Base-by-base conservation (phyloP, 2,113 vertebrate species). In the Ciconia maguari region DNA sequence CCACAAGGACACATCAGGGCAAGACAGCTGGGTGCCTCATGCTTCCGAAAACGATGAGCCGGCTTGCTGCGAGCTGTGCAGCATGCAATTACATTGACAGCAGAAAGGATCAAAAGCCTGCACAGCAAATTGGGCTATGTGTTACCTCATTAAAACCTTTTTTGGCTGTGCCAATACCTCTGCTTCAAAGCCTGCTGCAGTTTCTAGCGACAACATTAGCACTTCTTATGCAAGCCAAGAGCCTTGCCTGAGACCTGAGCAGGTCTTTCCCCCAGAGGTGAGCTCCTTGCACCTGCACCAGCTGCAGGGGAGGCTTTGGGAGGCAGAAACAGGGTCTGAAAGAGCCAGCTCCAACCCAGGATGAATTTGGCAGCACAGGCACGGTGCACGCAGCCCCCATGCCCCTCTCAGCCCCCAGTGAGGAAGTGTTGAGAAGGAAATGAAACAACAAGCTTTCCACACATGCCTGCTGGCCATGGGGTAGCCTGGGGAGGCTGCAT, bases 381-480 rank as follows among this genome's bases (percentile, higher is more conserved):
- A 30, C 0, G 0, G 25, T 21, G 72, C 76, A 32, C 3, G 7
- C 83, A 93, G 91, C 62, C 64, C 75, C 61, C 8, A 1, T 20
- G 66, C 21, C 49, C 85, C 61, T 76, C 54, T 49, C 51, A 29
- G 78, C 42, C 46, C 54, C n/a, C 11, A 5, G 25, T 5, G n/a
- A 38, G 89, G 95, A 96, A 95, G 89, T 64, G 55, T 21, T 27
- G 38, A 89, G 91, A 48, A 79, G 95, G 95, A 96, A 96, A 90
- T 0, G 81, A 96, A 97, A 95, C 57, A 30, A 25, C 16, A 27
- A 62, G 64, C 44, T 89, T 95, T 74, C 16, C 7, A 61, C 58
- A 74, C 26, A 3, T 2, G 38, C 24, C 30, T 0, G 13, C 57
- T 32, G 61, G 69, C 82, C 34, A 2, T 1, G 5, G 55, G 66